phyloP scores from a whole-genome alignment of 2,797 vertebrate species.

The Apogon hyalosoma region DNA sequence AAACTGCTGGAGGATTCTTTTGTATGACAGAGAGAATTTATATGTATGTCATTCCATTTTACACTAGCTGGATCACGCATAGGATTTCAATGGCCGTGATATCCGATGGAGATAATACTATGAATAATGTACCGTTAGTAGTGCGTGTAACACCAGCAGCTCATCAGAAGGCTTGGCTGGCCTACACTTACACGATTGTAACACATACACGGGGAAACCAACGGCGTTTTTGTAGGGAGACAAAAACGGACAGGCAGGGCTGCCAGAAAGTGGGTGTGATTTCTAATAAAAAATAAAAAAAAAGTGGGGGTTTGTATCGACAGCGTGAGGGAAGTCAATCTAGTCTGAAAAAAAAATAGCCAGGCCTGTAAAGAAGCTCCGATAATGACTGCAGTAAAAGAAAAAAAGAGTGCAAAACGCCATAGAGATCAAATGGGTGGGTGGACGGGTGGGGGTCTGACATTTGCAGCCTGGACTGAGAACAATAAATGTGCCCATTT shows the following conservation, averaged over 20 bases:
- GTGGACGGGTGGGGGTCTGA: slow-evolving; percentile 37
- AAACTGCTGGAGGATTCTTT: too few species aligned
- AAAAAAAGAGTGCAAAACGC: slow-evolving; percentile 1
- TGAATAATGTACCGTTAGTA: slow-evolving; percentile 41
- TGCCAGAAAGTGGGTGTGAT: too few species aligned
- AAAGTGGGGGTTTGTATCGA: slow-evolving; percentile 19
- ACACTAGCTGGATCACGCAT: neutral
- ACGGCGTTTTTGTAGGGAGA: too few species aligned
- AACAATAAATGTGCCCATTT: slow-evolving; percentile 68
- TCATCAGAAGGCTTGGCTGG: slow-evolving; percentile 26
- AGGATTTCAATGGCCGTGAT: slow-evolving; percentile 20
- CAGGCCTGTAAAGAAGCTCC: slow-evolving; percentile 45
- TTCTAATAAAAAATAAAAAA: too few species aligned
- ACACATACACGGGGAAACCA: too few species aligned
- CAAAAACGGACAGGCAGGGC: too few species aligned
- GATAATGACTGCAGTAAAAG: slow-evolving; percentile 58
- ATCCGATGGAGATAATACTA: neutral
- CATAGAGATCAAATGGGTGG: slow-evolving; percentile 29
- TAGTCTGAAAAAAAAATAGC: slow-evolving; percentile 34
- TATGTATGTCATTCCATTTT: neutral
- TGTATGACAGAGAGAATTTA: too few species aligned
- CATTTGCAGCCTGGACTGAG: slow-evolving; percentile 41
- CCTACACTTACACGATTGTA: too few species aligned
- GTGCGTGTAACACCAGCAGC: slow-evolving; percentile 33
- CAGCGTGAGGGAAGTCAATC: slow-evolving; percentile 19